phyloP scores from a whole-genome alignment of 2,888 invertebrate genomes.

The Agonopterix arenella region DNA sequence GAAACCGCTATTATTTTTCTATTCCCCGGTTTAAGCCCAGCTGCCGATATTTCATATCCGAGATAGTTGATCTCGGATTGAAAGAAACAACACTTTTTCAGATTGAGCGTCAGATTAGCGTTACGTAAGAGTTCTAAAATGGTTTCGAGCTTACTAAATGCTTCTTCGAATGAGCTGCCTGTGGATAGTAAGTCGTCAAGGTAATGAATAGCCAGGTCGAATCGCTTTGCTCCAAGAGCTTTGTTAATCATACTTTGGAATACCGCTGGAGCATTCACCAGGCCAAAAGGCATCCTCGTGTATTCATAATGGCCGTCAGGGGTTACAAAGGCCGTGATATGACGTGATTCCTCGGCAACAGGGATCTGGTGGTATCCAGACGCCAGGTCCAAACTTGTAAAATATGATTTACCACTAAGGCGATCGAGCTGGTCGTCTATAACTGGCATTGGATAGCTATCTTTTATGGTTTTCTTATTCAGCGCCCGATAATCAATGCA shows the following conservation, averaged over 20 bases:
- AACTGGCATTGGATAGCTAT: constrained; percentile 22
- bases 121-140: neutral
- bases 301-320: constrained; percentile 29
- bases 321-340: constrained; percentile 31
- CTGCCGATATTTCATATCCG: neutral
- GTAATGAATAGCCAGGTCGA: constrained; percentile 4
- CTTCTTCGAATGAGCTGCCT: constrained; percentile 2
- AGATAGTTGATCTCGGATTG: neutral
- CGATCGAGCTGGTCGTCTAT: constrained; percentile 28
- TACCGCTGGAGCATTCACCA: constrained; percentile 23
- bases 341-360: constrained; percentile 16
- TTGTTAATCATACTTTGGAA: constrained; percentile 3
- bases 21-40: neutral
- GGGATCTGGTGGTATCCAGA: constrained; percentile 29
- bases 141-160: neutral
- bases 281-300: constrained; percentile 17
- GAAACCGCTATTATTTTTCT: neutral
- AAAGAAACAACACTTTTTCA: constrained; percentile 8
- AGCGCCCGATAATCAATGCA: constrained; percentile 13
- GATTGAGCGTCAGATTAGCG: constrained; percentile 8
- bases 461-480: constrained; percentile 18
- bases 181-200: constrained; percentile 7
- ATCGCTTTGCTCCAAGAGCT: neutral
- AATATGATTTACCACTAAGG: constrained; percentile 17
- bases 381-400: constrained; percentile 21